Conservation (phyloP, 1,140 invertebrate species). For the Pectinophora gossypiella region DNA sequence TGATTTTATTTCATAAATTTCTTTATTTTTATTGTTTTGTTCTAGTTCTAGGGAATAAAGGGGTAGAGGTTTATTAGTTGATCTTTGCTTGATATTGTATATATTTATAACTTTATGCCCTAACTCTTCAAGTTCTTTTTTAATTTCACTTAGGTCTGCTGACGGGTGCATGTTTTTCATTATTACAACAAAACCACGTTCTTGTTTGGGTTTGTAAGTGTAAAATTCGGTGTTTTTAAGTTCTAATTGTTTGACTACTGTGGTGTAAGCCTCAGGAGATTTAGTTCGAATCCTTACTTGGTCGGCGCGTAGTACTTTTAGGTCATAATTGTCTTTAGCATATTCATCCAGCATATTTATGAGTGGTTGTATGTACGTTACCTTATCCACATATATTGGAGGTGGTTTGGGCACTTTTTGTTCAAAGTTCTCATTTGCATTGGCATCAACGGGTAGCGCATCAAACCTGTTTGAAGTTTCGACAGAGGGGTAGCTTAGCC, state of each 20-base stretch:
- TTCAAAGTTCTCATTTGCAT: neutral
- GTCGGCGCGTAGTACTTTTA: neutral
- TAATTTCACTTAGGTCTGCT: slow-evolving; percentile 16
- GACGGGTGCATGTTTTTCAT: slow-evolving; percentile 25
- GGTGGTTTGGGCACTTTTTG: neutral
- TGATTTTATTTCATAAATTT: too few relatives aligned
- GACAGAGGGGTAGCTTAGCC: neutral
- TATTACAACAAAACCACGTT: slow-evolving; percentile 18
- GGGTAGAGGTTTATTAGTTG: too few relatives aligned
- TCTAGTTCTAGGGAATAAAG: too few relatives aligned
- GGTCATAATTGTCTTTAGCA: neutral
- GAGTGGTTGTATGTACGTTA: neutral
- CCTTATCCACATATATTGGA: neutral
- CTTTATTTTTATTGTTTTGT: too few relatives aligned
- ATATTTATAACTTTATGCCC: slow-evolving; percentile 4
- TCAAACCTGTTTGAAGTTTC: neutral
- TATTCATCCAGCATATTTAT: neutral
- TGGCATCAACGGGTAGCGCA: neutral
- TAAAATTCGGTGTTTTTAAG: slow-evolving; percentile 6
- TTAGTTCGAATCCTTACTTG: neutral
- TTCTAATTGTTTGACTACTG: neutral
- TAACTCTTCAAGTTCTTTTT: slow-evolving; percentile 5
- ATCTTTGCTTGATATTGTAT: slow-evolving; percentile 7
- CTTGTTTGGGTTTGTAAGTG: slow-evolving; percentile 22
- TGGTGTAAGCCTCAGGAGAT: neutral